A percentile compares a stretch with the other conserved stretches of the same genome.
Evolutionary conservation across 2,888 invertebrate species (phyloP).

Genomic region (Oxycera nigricornis): DNA sequence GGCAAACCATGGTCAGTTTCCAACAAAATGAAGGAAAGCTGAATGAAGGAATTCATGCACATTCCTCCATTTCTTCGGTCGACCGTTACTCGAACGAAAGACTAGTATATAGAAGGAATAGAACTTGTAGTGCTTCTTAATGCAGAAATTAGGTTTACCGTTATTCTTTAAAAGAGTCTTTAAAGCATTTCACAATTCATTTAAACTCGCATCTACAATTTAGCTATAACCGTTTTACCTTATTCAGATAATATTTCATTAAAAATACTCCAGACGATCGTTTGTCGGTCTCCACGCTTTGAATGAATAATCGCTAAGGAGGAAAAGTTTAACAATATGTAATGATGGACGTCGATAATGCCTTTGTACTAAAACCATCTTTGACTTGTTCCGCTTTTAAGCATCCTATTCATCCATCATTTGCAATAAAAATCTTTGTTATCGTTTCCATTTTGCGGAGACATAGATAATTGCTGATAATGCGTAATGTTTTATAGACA

Average conservation of each 20-base stretch:
- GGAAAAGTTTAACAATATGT: background rate
- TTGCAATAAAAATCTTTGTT: background rate
- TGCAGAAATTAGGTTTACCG: background rate
- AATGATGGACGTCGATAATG: background rate
- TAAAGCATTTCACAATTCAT: background rate
- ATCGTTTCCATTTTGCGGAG: background rate
- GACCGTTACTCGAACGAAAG: background rate
- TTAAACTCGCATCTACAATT: background rate
- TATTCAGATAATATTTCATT: background rate
- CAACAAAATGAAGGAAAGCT: background rate
- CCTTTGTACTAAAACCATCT: background rate
- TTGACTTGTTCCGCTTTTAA: background rate
- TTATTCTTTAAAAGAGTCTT: background rate
- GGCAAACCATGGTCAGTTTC: background rate
- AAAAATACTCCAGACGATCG: background rate
- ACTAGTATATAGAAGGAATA: background rate
- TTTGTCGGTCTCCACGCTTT: background rate
- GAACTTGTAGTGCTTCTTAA: background rate
- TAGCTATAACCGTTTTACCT: background rate
- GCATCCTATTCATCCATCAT: background rate
- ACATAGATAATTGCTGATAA: conserved; percentile 1
- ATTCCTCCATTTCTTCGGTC: background rate
- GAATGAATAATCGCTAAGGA: background rate
- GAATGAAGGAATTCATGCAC: background rate
- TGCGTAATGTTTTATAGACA: background rate